Evolutionary conservation across 2,113 vertebrate genomes (phyloP), one percentile per base, ranked within the genome.

Genomic region (Dolichallabes microphthalmus): DNA sequence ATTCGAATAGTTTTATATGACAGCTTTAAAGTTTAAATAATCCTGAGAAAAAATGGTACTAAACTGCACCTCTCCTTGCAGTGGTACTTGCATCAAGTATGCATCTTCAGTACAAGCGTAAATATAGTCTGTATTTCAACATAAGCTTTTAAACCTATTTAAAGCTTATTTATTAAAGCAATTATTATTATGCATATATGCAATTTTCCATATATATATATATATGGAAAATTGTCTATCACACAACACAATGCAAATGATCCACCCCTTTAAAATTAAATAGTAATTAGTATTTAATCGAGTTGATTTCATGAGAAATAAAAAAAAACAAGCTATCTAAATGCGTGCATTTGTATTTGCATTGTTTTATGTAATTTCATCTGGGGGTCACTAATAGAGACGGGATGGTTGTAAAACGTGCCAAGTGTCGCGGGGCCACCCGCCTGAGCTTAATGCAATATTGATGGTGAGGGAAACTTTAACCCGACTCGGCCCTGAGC

Each of bases 391-490:
- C 86, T 77, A 88, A 88, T 30, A 58, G 84, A 82, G 50, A 73
- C 82, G 87, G 76, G 64, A 66, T 82, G 73, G 89, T 82, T 83
- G 82, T 82, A 73, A 83, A 83, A 85, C 88, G 63, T 79, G 83
- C 27, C 74, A 63, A 39, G 60, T 61, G 64, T 73, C 79, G 60
- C 83, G 80, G 85, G 25, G 80, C 86, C 87, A 87, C 85, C 57
- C 85, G 90, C 89, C 91, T 93, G 90, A 90, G 86, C 86, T 89
- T 88, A 85, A 91, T 95, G 90, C 92, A 95, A 93, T 93, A 94
- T 95, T 95, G 91, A 95, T 95, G 73, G 66, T 63, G 88, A 55
- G 61, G 79, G 90, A 88, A 91, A 93, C 91, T 84, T 89, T 86
- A 93, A 94, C 92, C 90, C 88, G 94, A 94, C 93, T 64, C 91